Conservation (phyloP, 2,113 vertebrate genomes). For the Urocynchramus pylzowi region DNA sequence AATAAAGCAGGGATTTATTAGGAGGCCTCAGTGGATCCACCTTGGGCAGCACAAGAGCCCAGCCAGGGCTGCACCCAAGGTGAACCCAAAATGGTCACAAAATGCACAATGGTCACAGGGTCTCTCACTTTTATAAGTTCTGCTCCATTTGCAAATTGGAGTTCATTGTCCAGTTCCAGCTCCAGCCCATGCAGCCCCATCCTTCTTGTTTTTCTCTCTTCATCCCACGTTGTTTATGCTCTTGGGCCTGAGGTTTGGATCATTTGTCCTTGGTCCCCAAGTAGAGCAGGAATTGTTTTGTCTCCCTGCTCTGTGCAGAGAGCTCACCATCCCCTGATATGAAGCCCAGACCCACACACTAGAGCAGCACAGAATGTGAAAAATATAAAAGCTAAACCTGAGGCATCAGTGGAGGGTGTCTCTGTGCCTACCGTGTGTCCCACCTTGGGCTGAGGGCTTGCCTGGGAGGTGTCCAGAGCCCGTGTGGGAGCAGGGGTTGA, state of each 20-base stretch:
- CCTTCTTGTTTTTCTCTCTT: not conserved
- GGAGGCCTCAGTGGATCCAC: not conserved
- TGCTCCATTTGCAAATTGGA: not conserved
- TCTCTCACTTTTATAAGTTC: not conserved
- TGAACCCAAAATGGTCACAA: not conserved
- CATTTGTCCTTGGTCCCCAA: not conserved
- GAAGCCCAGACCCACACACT: no score
- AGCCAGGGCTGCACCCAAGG: not conserved
- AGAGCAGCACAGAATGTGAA: no score
- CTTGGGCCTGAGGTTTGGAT: not conserved
- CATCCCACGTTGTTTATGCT: not conserved
- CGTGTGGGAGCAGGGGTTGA: not conserved
- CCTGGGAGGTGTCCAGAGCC: not conserved
- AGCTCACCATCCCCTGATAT: no score
- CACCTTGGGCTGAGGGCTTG: not conserved
- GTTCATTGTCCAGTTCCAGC: not conserved
- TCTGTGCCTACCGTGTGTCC: no score
- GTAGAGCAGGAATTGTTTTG: not conserved
- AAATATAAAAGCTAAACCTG: no score
- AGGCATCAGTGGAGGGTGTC: no score
- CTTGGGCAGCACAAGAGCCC: not conserved
- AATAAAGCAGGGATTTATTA: not conserved
- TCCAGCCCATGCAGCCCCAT: not conserved
- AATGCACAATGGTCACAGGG: fast-evolving
- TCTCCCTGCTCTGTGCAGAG: no score